Conservation (phyloP, 2,797 vertebrate genomes). For the Falco novaeseelandiae region DNA sequence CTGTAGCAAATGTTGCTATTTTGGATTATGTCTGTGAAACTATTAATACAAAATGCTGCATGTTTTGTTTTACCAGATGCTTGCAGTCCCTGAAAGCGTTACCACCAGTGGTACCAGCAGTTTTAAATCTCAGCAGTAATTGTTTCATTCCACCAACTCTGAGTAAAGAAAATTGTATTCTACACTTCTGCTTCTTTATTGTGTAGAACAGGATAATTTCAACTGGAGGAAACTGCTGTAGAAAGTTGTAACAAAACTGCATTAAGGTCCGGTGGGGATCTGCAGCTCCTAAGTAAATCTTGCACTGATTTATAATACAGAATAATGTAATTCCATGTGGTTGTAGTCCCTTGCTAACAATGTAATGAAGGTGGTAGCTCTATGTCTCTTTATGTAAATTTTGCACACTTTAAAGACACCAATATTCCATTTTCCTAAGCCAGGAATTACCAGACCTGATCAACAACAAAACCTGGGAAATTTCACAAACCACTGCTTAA, state of each 20-base stretch:
- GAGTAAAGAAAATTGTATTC: neutral
- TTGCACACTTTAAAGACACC: neutral
- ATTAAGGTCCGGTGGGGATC: neutral
- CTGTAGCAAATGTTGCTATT: neutral
- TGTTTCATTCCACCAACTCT: neutral
- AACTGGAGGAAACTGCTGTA: neutral
- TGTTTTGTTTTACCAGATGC: neutral
- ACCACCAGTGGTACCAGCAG: neutral
- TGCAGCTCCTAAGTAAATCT: neutral
- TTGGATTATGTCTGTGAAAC: neutral
- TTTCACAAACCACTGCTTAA: neutral
- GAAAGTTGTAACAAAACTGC: neutral
- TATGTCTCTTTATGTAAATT: neutral
- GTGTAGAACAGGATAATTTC: neutral
- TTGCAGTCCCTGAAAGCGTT: neutral
- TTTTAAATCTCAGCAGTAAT: neutral
- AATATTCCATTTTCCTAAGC: neutral
- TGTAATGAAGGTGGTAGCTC: neutral
- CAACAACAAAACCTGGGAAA: neutral
- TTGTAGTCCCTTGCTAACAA: neutral
- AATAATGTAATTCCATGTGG: neutral
- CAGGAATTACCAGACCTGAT: neutral
- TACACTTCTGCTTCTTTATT: neutral
- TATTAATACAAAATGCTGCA: neutral
- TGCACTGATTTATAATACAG: neutral